phyloP scores from a whole-genome alignment of 92 coral and sea anemone species.

The Hydrozoanthus gracilis region DNA sequence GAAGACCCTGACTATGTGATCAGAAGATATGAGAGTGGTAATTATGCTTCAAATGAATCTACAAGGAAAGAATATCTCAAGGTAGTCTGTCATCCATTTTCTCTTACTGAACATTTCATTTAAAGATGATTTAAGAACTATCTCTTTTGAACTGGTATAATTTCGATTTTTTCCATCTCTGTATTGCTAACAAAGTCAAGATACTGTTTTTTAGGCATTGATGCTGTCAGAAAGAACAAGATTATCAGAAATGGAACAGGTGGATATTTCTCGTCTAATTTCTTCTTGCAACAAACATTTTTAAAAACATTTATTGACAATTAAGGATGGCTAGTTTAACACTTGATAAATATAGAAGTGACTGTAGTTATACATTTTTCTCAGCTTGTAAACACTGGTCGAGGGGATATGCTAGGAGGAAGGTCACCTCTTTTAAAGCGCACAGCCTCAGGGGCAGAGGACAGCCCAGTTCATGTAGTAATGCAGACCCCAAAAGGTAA shows the following conservation, averaged over 20 bases:
- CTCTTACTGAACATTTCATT: too few species aligned
- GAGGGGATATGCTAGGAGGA: conserved; percentile 12
- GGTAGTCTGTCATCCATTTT: conserved; percentile 46
- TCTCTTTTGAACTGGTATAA: too few species aligned
- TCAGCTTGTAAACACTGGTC: conserved; percentile 34
- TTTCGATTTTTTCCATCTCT: background rate
- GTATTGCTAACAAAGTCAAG: background rate
- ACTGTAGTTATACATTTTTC: background rate
- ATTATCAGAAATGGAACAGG: conserved; percentile 78
- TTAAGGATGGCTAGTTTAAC: background rate
- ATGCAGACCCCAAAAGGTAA: conserved; percentile 88
- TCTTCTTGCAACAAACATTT: background rate
- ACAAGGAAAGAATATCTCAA: conserved; percentile 82
- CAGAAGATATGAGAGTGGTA: conserved; percentile 93
- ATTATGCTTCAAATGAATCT: conserved; percentile 84
- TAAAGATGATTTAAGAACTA: too few species aligned
- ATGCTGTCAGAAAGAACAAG: conserved; percentile 81
- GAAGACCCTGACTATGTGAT: conserved; percentile 95
- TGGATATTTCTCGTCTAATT: background rate
- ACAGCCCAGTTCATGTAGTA: conserved; percentile 85
- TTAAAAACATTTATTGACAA: background rate
- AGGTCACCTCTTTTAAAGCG: conserved; percentile 12
- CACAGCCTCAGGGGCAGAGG: conserved; percentile 79
- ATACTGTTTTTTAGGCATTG: conserved; percentile 69
- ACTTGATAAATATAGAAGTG: background rate